These are phyloP conservation scores for Avahi laniger DNA, from an alignment of 2,797 vertebrate genomes.

Conservation along the genomic window DNA sequence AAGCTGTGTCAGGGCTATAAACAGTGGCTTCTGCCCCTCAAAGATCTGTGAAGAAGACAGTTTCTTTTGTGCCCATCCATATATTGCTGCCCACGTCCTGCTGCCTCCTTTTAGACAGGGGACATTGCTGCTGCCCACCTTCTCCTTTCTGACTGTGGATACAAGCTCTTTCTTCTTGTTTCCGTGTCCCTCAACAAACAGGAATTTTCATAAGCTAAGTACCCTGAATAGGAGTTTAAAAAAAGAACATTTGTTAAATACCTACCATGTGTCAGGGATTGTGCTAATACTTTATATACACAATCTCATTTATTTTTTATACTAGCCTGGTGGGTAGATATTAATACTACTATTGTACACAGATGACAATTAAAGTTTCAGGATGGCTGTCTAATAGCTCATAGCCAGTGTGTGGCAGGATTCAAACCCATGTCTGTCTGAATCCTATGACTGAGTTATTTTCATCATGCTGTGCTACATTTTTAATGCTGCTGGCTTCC, in stretches of 20 bases:
- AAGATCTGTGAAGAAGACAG: neutral
- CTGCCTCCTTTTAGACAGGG: neutral
- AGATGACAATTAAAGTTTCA: neutral
- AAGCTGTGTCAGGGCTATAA: too few species aligned
- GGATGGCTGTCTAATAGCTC: neutral
- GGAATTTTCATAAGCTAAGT: neutral
- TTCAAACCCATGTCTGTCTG: neutral
- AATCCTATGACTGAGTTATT: neutral
- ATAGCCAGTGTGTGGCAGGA: neutral
- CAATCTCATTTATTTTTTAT: neutral
- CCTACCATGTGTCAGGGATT: neutral
- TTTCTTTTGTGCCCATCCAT: neutral
- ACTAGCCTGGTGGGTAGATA: neutral
- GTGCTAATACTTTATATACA: neutral
- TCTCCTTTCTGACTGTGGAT: neutral
- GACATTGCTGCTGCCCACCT: neutral
- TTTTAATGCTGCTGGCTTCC: neutral
- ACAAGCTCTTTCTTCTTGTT: neutral
- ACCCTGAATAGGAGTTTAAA: neutral
- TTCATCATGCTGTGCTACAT: neutral
- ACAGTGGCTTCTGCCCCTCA: neutral
- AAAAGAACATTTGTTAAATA: neutral
- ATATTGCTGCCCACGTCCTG: accelerated
- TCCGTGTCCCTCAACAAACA: neutral
- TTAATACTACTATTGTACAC: neutral